These are phyloP conservation scores for Mastomys natalensis DNA, from an alignment of 2,113 vertebrate species.

Conservation along the genomic window DNA sequence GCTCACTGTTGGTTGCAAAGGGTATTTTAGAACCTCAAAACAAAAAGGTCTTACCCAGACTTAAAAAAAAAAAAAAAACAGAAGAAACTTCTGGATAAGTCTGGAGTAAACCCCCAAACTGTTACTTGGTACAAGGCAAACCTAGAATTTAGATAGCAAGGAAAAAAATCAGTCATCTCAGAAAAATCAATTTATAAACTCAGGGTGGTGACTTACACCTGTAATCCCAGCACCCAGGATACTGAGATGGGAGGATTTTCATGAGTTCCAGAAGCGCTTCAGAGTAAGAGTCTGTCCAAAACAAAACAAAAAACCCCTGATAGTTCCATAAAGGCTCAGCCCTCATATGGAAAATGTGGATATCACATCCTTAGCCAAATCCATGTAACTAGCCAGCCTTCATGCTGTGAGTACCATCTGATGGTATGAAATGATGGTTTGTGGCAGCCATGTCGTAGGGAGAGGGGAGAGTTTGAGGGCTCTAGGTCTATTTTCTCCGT, in stretches of 20 bases:
- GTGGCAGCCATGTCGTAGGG: not conserved
- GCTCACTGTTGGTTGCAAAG: not conserved
- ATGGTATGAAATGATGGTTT: not conserved
- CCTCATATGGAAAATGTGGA: conserved; percentile 63
- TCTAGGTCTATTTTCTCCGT: conserved; percentile 4
- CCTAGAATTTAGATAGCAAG: conserved; percentile 48
- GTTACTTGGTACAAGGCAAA: conserved; percentile 39
- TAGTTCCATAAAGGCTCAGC: not conserved
- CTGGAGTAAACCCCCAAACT: not conserved
- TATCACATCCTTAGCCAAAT: conserved; percentile 37
- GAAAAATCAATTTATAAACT: conserved; percentile 49
- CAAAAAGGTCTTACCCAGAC: not conserved
- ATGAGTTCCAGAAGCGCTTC: not conserved
- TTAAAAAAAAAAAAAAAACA: not conserved
- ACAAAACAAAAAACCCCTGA: not conserved
- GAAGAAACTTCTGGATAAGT: not conserved
- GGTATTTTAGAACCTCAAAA: not conserved
- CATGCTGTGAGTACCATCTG: conserved; percentile 5
- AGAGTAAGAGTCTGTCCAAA: not conserved
- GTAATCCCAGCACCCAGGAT: not conserved
- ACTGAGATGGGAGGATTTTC: not conserved
- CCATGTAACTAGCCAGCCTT: not conserved
- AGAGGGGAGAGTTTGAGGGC: not conserved
- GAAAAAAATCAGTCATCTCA: conserved; percentile 62
- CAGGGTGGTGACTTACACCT: not conserved